Evolutionary conservation across 2,888 invertebrate species (phyloP).

Genomic region (Pandemis heparana): DNA sequence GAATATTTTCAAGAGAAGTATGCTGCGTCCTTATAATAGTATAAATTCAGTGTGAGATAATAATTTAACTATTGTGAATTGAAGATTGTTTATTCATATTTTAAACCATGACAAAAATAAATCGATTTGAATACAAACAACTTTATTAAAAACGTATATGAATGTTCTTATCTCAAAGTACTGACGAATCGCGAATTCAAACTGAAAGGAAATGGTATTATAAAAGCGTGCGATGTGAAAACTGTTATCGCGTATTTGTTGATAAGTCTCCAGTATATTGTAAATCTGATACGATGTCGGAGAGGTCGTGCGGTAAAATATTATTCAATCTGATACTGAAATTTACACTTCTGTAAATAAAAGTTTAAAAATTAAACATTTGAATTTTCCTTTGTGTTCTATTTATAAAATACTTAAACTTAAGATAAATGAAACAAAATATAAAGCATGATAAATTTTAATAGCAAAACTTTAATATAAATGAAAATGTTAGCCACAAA

Average conservation of each 20-base stretch:
- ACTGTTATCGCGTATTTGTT: constrained; percentile 31
- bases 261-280: constrained; percentile 37
- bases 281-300: constrained; percentile 47
- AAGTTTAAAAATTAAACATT: constrained; percentile 56
- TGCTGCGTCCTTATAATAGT: constrained; percentile 22
- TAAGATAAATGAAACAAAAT: constrained; percentile 58
- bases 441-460: constrained; percentile 57
- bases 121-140: constrained; percentile 27
- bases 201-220: constrained; percentile 30
- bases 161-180: constrained; percentile 22
- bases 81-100: constrained; percentile 10
- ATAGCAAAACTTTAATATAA: constrained; percentile 50
- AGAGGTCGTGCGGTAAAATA: constrained; percentile 56
- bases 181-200: constrained; percentile 20
- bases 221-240: constrained; percentile 38
- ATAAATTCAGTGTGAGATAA: constrained; percentile 38
- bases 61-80: constrained; percentile 4
- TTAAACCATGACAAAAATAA: constrained; percentile 29
- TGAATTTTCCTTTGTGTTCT: constrained; percentile 45
- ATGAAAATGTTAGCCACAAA: constrained; percentile 61
- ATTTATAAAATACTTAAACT: background rate
- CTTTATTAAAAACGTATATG: constrained; percentile 11
- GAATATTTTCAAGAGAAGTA: constrained; percentile 19
- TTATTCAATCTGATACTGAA: constrained; percentile 63
- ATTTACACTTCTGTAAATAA: constrained; percentile 78